A percentile compares a stretch with the other conserved stretches of the same genome.
Evolutionary conservation across 2,797 vertebrate genomes (phyloP).

Genomic region (Acipenser transmontanus): DNA sequence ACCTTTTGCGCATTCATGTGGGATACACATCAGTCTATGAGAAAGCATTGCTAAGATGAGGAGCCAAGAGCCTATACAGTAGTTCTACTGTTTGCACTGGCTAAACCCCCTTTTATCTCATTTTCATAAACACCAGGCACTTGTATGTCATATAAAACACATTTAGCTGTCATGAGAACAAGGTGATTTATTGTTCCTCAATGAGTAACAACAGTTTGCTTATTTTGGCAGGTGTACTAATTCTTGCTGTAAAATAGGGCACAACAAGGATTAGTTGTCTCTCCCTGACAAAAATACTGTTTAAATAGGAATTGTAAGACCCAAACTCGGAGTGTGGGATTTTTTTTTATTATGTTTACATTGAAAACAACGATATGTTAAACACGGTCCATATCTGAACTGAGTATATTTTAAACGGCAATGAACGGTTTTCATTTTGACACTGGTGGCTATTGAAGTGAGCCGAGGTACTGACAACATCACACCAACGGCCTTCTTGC

Average conservation of each 20-base stretch:
- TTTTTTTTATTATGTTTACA: background rate
- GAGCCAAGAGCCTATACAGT: slow-evolving; percentile 40
- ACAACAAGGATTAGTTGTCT: background rate
- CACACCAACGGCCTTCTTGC: too few species aligned
- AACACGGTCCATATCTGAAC: background rate
- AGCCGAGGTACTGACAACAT: too few species aligned
- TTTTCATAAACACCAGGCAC: slow-evolving; percentile 51
- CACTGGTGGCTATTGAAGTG: too few species aligned
- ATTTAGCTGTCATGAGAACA: slow-evolving; percentile 46
- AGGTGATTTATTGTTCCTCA: slow-evolving; percentile 52
- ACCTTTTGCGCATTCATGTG: background rate
- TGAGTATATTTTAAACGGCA: background rate
- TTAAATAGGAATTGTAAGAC: background rate
- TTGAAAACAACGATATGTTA: background rate
- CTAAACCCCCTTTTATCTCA: slow-evolving; percentile 48
- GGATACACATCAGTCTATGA: background rate
- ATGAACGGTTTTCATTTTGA: background rate
- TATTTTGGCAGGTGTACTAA: slow-evolving; percentile 62
- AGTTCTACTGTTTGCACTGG: slow-evolving; percentile 43
- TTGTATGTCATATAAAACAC: slow-evolving; percentile 48
- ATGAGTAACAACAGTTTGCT: slow-evolving; percentile 52
- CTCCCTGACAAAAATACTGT: background rate
- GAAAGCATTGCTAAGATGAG: slow-evolving; percentile 8
- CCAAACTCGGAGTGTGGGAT: background rate
- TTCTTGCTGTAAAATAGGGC: slow-evolving; percentile 37